phyloP scores from a whole-genome alignment of 2,113 vertebrate species.

The Crocuta crocuta region DNA sequence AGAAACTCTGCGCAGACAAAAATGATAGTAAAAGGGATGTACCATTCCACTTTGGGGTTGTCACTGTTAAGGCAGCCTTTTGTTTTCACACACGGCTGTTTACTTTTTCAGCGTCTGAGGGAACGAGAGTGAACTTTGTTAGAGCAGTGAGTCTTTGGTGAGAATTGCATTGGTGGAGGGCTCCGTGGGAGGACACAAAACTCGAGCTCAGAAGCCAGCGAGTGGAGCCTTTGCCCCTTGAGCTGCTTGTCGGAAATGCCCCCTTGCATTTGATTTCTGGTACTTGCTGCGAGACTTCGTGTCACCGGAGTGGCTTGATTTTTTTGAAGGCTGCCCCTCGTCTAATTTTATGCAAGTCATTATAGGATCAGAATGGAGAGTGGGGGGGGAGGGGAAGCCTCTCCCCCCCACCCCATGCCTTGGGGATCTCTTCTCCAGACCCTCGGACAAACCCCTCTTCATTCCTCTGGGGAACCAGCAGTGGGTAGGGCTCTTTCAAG shows the following conservation, averaged over 20 bases:
- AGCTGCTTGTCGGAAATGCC: neutral
- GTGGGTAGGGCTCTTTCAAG: neutral
- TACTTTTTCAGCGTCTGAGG: neutral
- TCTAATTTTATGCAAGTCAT: neutral
- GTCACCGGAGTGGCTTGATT: neutral
- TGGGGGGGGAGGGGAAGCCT: neutral
- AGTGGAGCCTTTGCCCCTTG: neutral
- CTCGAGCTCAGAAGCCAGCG: neutral
- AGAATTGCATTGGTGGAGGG: neutral
- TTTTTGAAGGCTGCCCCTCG: neutral
- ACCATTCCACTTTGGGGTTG: neutral
- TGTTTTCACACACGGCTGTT: neutral
- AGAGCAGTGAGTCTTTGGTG: neutral
- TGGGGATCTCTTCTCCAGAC: neutral
- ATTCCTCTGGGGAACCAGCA: neutral
- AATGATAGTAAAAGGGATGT: neutral
- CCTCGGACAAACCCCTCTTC: neutral
- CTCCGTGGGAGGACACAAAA: neutral
- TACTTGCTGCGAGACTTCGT: neutral
- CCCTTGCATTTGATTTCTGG: neutral
- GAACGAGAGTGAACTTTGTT: neutral
- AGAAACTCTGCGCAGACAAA: neutral
- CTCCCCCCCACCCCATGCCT: fast-evolving
- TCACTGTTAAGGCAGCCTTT: neutral
- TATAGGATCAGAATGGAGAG: neutral